A percentile compares a stretch with the other conserved stretches of the same genome.
These are phyloP conservation scores for Acrobeloides nanus DNA, from an alignment of 2,888 invertebrate species.

Conservation along the genomic window DNA sequence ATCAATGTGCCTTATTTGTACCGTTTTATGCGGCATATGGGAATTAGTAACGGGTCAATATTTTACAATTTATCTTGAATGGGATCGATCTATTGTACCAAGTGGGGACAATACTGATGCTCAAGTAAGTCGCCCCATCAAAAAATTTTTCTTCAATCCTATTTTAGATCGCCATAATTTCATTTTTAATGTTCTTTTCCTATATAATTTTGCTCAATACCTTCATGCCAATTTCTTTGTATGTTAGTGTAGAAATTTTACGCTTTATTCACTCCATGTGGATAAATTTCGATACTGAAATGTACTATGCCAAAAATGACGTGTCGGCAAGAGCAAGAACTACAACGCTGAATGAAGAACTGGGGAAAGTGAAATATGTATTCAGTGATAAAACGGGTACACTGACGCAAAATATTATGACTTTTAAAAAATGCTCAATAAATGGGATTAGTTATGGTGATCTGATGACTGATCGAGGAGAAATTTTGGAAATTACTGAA, in stretches of 20 bases:
- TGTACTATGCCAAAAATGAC: slow-evolving; percentile 67
- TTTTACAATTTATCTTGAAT: slow-evolving; percentile 49
- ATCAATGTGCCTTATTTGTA: slow-evolving; percentile 93
- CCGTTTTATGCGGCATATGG: slow-evolving; percentile 94
- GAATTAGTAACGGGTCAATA: slow-evolving; percentile 73
- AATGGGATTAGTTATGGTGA: slow-evolving; percentile 86
- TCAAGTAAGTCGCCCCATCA: no score
- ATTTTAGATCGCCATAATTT: slow-evolving; percentile 72
- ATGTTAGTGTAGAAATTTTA: slow-evolving; percentile 84
- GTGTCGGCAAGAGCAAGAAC: slow-evolving; percentile 70
- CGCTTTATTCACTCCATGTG: slow-evolving; percentile 94
- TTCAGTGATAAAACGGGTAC: slow-evolving; percentile 99
- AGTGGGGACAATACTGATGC: no score
- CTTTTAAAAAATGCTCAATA: slow-evolving; percentile 96
- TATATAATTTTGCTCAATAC: slow-evolving; percentile 98
- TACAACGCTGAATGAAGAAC: slow-evolving; percentile 87
- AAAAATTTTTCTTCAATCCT: no score
- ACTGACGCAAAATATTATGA: slow-evolving; percentile 97
- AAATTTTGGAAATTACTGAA: slow-evolving; percentile 38
- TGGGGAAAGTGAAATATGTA: slow-evolving; percentile 77
- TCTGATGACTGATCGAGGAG: slow-evolving; percentile 54
- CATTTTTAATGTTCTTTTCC: slow-evolving; percentile 93
- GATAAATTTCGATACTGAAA: slow-evolving; percentile 97
- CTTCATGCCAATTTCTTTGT: slow-evolving; percentile 97
- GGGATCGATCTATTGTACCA: slow-evolving; percentile 30